Base-by-base conservation (phyloP, 2,888 invertebrate genomes). In the Catocala fraxini region DNA sequence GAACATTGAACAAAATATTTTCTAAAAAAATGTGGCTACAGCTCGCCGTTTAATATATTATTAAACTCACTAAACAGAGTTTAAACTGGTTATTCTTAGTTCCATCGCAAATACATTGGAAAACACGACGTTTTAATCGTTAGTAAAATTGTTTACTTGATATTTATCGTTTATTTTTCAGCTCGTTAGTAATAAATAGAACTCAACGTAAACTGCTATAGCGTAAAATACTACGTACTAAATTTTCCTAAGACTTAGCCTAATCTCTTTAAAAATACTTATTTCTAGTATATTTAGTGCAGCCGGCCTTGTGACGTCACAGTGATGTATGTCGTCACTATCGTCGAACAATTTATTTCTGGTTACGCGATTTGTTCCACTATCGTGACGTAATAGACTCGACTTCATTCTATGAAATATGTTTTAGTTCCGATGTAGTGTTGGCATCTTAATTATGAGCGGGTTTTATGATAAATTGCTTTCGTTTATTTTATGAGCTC, bases 231-330 rank as follows among this genome's bases (percentile, higher is more conserved):
- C 15, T 55, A 39, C 25, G 2, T 35, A 41, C 35, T 46, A 46
- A 5, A 13, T 46, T n/a, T 46, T 35, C n/a, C 1, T 12, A 13
- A 33, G 45, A 51, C 53, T 6, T 34, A 51, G n/a, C 0, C 45
- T 60, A 46, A 60, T 48, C 52, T 45, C 51, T 15, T 46, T 15
- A 35, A 42, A 46, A 56, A 51, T 51, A 60, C 33, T 53, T n/a
- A 45, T 39, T 6, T 39, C 7, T 5, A n/a, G n/a, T 43, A n/a
- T 39, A 41, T 51, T 35, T 35, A 51, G 13, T 6, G 33, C 54
- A 56, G 42, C 25, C 54, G 60, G 52, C 63, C 74, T 73, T 70
- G 66, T 71, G 60, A 66, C 70, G 70, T 56, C 54, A 56, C 6
- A 55, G 25, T 45, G 46, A 12, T 46, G 39, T 33, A 43, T 43